phyloP scores from a whole-genome alignment of 2,888 invertebrate genomes.

The Criorhina ranunculi region DNA sequence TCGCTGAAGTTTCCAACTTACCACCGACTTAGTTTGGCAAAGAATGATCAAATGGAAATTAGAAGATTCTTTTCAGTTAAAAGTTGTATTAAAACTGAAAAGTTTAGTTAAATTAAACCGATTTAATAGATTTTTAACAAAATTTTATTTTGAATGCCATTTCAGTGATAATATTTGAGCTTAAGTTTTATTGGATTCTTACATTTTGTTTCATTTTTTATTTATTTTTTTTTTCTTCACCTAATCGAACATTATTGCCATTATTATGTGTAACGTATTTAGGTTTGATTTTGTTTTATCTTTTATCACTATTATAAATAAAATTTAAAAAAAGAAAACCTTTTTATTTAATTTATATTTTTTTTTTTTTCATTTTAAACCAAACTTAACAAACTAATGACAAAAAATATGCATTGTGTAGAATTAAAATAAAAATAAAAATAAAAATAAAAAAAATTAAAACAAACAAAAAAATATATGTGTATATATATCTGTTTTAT shows the following conservation, averaged over 20 bases:
- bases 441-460: slow-evolving; percentile 34
- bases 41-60: neutral
- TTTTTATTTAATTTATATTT: too few species aligned
- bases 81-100: too few species aligned
- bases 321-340: slow-evolving; percentile 24
- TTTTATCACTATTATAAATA: slow-evolving; percentile 62
- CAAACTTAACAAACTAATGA: slow-evolving; percentile 71
- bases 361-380: slow-evolving; percentile 25
- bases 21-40: neutral
- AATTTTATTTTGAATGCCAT: neutral
- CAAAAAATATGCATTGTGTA: slow-evolving; percentile 57
- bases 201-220: too few species aligned
- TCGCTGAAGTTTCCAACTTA: slow-evolving; percentile 15
- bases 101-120: too few species aligned
- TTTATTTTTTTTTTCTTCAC: slow-evolving; percentile 1
- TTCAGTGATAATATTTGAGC: slow-evolving; percentile 28
- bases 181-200: slow-evolving; percentile 29
- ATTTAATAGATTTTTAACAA: too few species aligned
- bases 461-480: slow-evolving; percentile 34
- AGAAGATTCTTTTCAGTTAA: too few species aligned
- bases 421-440: slow-evolving; percentile 32
- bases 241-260: slow-evolving; percentile 56
- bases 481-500: slow-evolving; percentile 20
- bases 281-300: slow-evolving; percentile 31
- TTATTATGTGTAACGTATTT: slow-evolving; percentile 44